These are phyloP conservation scores for Psilopsiagon aurifrons DNA, from an alignment of 2,113 vertebrate genomes.

Conservation along the genomic window DNA sequence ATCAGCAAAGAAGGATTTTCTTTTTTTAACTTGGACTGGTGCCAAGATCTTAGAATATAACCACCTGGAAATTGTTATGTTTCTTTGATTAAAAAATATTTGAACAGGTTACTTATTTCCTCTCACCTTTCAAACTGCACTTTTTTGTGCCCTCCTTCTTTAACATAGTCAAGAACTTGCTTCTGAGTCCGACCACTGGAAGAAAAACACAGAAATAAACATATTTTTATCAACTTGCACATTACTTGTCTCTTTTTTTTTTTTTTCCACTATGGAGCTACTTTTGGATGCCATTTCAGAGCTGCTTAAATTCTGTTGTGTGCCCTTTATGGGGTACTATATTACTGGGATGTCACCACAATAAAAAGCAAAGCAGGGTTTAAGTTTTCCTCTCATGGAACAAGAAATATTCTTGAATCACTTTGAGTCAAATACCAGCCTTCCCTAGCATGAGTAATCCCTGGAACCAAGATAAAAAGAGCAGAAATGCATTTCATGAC, in stretches of 20 bases:
- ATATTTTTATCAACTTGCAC: background rate
- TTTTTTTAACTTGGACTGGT: background rate
- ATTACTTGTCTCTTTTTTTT: background rate
- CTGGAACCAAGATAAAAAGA: background rate
- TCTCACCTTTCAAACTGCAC: slow-evolving; percentile 96
- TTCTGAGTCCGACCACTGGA: slow-evolving; percentile 97
- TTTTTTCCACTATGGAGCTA: background rate
- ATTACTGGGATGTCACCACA: background rate
- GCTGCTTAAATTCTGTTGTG: background rate
- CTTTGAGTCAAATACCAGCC: background rate
- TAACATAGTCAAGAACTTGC: slow-evolving; percentile 97
- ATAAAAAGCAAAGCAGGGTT: background rate
- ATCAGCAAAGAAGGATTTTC: background rate
- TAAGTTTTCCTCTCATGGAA: background rate
- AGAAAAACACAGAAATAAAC: background rate
- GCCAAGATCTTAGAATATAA: background rate
- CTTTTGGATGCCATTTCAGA: background rate
- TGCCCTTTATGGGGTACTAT: background rate
- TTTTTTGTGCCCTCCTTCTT: slow-evolving; percentile 95
- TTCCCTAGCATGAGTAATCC: background rate
- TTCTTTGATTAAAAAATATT: background rate
- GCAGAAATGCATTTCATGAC: background rate
- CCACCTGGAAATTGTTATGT: background rate
- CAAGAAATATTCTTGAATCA: background rate
- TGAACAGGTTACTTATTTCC: background rate